A percentile compares a stretch with the other conserved stretches of the same genome.
phyloP scores from a whole-genome alignment of 2,888 invertebrate genomes.

The Pseudococcus longispinus region DNA sequence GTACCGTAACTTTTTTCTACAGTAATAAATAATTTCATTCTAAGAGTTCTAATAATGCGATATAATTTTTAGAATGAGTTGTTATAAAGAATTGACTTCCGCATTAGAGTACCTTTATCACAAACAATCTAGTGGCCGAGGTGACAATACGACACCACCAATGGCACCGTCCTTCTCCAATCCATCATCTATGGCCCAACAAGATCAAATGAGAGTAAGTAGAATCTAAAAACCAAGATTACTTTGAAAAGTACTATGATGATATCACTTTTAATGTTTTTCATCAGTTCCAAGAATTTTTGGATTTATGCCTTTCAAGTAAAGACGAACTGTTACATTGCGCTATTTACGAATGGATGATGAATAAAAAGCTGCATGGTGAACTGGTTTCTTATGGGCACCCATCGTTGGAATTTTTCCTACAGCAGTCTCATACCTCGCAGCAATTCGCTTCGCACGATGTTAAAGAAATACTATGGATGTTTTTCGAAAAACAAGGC shows the following conservation, averaged over 20 bases:
- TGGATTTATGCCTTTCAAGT: conserved; percentile 64
- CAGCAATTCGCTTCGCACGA: conserved; percentile 52
- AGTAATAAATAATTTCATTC: neutral
- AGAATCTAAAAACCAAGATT: neutral
- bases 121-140: neutral
- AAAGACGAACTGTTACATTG: conserved; percentile 89
- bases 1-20: neutral
- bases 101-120: conserved; percentile 75
- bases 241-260: neutral
- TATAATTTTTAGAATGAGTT: conserved; percentile 74
- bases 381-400: conserved; percentile 74
- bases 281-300: conserved; percentile 66
- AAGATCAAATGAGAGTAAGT: conserved; percentile 46
- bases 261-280: neutral
- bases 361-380: conserved; percentile 75
- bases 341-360: conserved; percentile 92
- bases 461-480: conserved; percentile 86
- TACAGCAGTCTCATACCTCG: conserved; percentile 67
- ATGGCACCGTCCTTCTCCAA: neutral
- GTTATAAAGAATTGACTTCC: conserved; percentile 84
- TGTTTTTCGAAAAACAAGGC: conserved; percentile 90
- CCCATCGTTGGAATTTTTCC: conserved; percentile 78
- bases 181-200: neutral
- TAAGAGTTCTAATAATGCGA: conserved; percentile 46
- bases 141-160: neutral